Conservation (phyloP, 2,113 vertebrate genomes). For the Dipodomys stephensi region DNA sequence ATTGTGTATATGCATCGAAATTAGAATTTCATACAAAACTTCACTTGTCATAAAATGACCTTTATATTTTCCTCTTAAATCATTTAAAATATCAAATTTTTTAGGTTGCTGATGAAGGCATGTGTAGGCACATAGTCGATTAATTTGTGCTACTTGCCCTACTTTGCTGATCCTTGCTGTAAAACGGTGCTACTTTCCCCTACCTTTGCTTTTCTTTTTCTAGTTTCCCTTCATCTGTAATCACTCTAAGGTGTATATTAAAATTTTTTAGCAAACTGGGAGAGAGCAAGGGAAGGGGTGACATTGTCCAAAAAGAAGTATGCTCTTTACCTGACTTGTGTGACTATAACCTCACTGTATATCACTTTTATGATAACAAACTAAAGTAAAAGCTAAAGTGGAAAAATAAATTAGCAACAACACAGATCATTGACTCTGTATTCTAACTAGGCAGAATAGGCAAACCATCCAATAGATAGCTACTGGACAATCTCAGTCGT, state of each 20-base stretch:
- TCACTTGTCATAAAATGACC: background rate
- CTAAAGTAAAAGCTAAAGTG: too few relatives aligned
- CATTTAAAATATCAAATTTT: background rate
- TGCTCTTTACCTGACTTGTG: too few relatives aligned
- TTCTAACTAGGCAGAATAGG: background rate
- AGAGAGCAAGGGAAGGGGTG: too few relatives aligned
- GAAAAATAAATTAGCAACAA: too few relatives aligned
- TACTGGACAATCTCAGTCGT: background rate
- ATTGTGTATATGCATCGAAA: background rate
- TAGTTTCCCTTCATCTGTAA: background rate
- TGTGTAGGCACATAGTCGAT: background rate
- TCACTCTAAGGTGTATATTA: background rate
- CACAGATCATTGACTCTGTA: background rate
- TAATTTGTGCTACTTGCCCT: background rate
- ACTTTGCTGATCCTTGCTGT: background rate
- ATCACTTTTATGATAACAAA: too few relatives aligned
- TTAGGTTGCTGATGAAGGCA: background rate
- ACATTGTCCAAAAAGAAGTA: too few relatives aligned
- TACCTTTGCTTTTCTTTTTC: background rate
- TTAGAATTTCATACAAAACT: slow-evolving; percentile 15
- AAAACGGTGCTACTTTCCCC: background rate
- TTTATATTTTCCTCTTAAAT: background rate
- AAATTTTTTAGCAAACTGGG: background rate
- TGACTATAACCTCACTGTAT: too few relatives aligned
- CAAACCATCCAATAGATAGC: background rate